A percentile compares a stretch with the other conserved stretches of the same genome.
Evolutionary conservation across 2,888 invertebrate genomes (phyloP).

Genomic region (Drosophila subquinaria): DNA sequence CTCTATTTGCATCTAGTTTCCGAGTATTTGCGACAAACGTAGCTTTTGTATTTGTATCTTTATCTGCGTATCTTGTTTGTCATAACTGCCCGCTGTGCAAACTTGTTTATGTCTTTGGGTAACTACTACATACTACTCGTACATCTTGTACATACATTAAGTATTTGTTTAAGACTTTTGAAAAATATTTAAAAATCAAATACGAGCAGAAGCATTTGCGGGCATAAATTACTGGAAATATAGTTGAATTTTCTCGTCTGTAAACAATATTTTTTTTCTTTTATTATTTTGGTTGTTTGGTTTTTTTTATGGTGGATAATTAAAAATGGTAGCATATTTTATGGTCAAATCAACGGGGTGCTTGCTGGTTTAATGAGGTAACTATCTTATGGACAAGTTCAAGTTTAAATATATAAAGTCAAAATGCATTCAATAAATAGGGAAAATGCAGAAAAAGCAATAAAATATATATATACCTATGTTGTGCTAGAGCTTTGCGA

Average conservation of each 20-base stretch:
- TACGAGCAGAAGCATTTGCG: conserved; percentile 57
- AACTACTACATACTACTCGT: conserved; percentile 35
- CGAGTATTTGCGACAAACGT: conserved; percentile 25
- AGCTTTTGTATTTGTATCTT: conserved; percentile 42
- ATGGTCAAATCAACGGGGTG: conserved; percentile 40
- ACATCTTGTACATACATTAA: conserved; percentile 46
- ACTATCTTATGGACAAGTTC: conserved; percentile 15
- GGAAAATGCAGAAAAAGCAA: background rate
- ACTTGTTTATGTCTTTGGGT: conserved; percentile 62
- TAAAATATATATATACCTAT: background rate
- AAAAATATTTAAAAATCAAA: conserved; percentile 75
- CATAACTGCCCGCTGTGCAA: conserved; percentile 63
- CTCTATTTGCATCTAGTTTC: conserved; percentile 47
- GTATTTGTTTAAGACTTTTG: conserved; percentile 69
- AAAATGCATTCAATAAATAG: background rate
- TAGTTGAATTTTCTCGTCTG: conserved; percentile 6
- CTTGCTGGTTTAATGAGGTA: conserved; percentile 38
- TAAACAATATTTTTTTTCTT: conserved; percentile 6
- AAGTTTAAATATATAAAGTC: conserved; percentile 1
- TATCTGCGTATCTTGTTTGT: conserved; percentile 64
- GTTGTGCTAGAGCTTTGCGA: background rate
- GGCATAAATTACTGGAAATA: conserved; percentile 56
- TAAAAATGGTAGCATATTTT: conserved; percentile 63
- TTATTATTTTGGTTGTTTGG: conserved; percentile 27
- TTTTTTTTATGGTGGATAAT: conserved; percentile 71